Evolutionary conservation across 2,888 invertebrate genomes (phyloP), one percentile per base, ranked within the genome.

Genomic region (Microdon myrmicae): DNA sequence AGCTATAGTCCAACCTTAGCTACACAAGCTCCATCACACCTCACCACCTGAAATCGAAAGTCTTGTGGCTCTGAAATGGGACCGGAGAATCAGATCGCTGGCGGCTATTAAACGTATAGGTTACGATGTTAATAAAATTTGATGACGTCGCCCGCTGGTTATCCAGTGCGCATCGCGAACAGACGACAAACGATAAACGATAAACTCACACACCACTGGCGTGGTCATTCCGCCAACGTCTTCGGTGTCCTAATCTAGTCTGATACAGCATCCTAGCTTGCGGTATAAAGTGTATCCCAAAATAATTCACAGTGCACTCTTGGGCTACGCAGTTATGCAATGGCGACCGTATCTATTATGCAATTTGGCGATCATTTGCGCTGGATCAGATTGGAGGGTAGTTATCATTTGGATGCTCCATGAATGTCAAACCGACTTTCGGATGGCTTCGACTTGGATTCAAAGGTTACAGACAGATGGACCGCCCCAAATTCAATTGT

Each of bases 121-220:
- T 64, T 64, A 64, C 64, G 64, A 58, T 45, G 41, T 41, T 58
- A 64, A 64, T 64, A 64, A 64, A 64, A 53, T 64, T 64, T 58
- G 51, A 26, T 58, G 58, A 64, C 53, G 45, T 56, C 61, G 49
- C 12, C 47, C 25, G 45, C 28, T n/a, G n/a, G n/a, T n/a, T n/a
- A 47, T 10, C 28, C 22, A 34, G 19, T 31, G 8, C 22, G 8
- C 37, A 51, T 51, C 44, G 49, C 19, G 22, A 23, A 8, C 16
- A 3, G 8, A 9, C 28, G 20, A 39, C 32, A 44, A 39, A 49
- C 49, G 49, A n/a, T n/a, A n/a, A n/a, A n/a, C n/a, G n/a, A n/a
- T n/a, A n/a, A n/a, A n/a, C n/a, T 48, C 34, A 31, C 28, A 10
- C n/a, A 32, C 4, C 19, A 32, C 19, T 37, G 56, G 56, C 22